A percentile compares a stretch with the other conserved stretches of the same genome.
phyloP scores from a whole-genome alignment of 1,140 invertebrate genomes.

The Trichonephila clavata region DNA sequence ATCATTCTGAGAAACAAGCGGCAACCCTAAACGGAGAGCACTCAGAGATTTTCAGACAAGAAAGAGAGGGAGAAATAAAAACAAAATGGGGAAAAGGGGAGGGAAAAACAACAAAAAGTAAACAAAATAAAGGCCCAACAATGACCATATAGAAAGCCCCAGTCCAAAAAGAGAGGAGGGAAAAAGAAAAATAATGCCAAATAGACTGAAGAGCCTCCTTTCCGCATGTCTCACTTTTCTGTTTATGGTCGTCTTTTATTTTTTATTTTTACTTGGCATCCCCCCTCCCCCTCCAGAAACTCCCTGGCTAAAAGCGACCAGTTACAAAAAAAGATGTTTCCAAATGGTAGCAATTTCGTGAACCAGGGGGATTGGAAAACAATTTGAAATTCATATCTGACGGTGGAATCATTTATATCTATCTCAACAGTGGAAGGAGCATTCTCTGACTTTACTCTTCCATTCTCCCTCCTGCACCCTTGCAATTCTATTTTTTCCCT shows the following conservation, averaged over 20 bases:
- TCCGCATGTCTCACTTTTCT: not conserved
- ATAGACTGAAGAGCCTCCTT: conserved; percentile 56
- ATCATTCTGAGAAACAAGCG: not conserved
- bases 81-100: not conserved
- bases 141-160: conserved; percentile 68
- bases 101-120: conserved; percentile 10
- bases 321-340: conserved; percentile 77
- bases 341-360: conserved; percentile 77
- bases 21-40: conserved; percentile 63
- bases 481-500: not conserved
- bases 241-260: conserved; percentile 14
- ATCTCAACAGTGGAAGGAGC: not conserved
- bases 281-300: conserved; percentile 10
- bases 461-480: not conserved
- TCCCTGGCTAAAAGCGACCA: conserved; percentile 73
- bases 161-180: not conserved
- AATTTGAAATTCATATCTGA: conserved; percentile 78
- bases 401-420: conserved; percentile 76
- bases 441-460: not conserved
- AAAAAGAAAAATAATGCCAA: conserved; percentile 62
- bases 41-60: conserved; percentile 57
- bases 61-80: not conserved
- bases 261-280: conserved; percentile 41
- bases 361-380: conserved; percentile 77
- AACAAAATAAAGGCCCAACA: conserved; percentile 52